Percentiles rank a stretch among this genome's conserved stretches.
Conservation (phyloP, 2,797 vertebrate genomes). For the Huso huso region DNA sequence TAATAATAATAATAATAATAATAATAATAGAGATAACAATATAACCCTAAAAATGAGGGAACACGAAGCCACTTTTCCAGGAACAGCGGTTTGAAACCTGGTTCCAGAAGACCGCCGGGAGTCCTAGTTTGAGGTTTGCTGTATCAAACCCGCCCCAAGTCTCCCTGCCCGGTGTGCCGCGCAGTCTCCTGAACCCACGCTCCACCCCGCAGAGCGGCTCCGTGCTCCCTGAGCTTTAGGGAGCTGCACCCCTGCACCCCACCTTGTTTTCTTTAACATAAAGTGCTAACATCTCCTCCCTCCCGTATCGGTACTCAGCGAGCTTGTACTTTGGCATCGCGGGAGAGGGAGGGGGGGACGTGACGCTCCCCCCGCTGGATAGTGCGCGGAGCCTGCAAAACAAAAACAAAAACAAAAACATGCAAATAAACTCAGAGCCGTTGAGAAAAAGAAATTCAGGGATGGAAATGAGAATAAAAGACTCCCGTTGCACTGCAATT, state of each 20-base stretch:
- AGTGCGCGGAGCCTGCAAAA: conserved; percentile 79
- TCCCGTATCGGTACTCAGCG: conserved; percentile 87
- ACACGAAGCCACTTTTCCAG: no score
- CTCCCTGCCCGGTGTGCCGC: no score
- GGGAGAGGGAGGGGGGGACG: conserved; percentile 85
- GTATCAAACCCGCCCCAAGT: no score
- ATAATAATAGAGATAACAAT: no score
- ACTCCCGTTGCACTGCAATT: conserved; percentile 2
- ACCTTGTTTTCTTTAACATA: conserved; percentile 92
- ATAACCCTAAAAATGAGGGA: no score
- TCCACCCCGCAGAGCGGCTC: no score
- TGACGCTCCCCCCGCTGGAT: conserved; percentile 82
- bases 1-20: no score
- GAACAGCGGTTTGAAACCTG: no score
- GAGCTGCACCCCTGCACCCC: conserved; percentile 16
- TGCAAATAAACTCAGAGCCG: not conserved
- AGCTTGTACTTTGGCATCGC: conserved; percentile 96
- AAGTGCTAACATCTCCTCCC: conserved; percentile 95
- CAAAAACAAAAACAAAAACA: not conserved
- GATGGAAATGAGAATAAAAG: conserved; percentile 46
- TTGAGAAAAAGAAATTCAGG: conserved; percentile 32
- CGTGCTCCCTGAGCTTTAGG: no score
- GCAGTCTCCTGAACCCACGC: no score
- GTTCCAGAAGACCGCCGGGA: no score
- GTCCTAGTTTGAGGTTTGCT: no score